Evolutionary conservation across 2,797 vertebrate species (phyloP).

Genomic region (Sebastes kiyomatsui): DNA sequence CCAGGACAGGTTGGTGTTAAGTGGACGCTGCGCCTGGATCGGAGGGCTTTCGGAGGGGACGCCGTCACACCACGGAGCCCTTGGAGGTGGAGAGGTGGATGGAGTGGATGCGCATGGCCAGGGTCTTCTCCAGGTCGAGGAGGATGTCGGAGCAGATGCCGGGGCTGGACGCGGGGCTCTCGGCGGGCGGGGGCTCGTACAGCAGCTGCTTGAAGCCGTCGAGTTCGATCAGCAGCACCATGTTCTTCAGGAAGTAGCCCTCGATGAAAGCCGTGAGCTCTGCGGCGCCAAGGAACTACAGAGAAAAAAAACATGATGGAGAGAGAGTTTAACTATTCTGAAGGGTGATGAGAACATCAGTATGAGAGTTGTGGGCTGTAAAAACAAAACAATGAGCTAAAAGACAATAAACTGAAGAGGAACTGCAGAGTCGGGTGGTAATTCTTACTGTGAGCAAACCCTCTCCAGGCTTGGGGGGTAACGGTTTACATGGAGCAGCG

Average conservation of each 20-base stretch:
- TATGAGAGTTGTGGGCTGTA: no score
- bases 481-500: no score
- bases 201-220: conserved; percentile 97
- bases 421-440: no score
- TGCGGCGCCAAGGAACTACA: conserved; percentile 91
- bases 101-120: conserved; percentile 95
- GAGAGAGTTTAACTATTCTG: background rate
- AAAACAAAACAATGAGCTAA: background rate
- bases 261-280: conserved; percentile 95
- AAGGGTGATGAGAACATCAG: no score
- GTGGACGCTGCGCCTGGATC: conserved; percentile 51
- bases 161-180: conserved; percentile 85
- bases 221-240: conserved; percentile 97
- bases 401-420: background rate
- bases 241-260: conserved; percentile 98
- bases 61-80: conserved; percentile 93
- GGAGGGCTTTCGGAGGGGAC: background rate
- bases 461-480: no score
- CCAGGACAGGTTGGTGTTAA: conserved; percentile 21
- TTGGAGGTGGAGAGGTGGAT: conserved; percentile 98
- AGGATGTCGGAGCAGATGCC: conserved; percentile 89
- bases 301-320: background rate
- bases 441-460: no score
- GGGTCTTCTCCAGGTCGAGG: conserved; percentile 94
- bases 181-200: conserved; percentile 87